Evolutionary conservation across 1,140 invertebrate genomes (phyloP).

Genomic region (Chrysomallon squamiferum): DNA sequence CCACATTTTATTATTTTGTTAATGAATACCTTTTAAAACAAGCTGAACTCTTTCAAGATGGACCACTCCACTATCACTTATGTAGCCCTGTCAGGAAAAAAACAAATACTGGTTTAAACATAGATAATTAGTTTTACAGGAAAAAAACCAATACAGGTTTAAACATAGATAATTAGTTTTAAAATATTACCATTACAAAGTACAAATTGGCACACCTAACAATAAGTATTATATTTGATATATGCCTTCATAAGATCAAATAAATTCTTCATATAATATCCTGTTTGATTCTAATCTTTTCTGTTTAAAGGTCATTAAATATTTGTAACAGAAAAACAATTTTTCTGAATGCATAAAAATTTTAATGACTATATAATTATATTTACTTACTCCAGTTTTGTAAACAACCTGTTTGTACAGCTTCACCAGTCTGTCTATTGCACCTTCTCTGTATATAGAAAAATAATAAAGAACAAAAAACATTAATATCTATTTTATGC

Average conservation of each 20-base stretch:
- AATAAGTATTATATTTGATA: no score
- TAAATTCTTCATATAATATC: no score
- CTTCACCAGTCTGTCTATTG: constrained; percentile 92
- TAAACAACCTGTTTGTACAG: constrained; percentile 96
- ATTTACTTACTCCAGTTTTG: constrained; percentile 77
- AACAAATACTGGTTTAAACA: background rate
- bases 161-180: background rate
- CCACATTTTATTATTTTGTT: no score
- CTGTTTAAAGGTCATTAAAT: no score
- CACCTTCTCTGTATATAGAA: constrained; percentile 77
- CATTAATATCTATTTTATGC: background rate
- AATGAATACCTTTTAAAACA: constrained; percentile 82
- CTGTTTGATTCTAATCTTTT: no score
- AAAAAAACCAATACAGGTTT: constrained; percentile 10
- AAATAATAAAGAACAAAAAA: background rate
- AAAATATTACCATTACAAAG: no score
- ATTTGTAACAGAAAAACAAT: no score
- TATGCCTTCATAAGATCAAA: no score
- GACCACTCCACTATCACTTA: constrained; percentile 94
- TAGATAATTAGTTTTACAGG: constrained; percentile 35
- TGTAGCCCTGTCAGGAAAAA: constrained; percentile 77
- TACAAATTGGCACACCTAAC: no score
- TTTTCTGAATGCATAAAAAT: no score
- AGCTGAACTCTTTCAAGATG: constrained; percentile 91
- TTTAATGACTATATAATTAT: no score